A percentile compares a stretch with the other conserved stretches of the same genome.
Conservation (phyloP, 2,888 invertebrate genomes). For the Capitulum mitella region DNA sequence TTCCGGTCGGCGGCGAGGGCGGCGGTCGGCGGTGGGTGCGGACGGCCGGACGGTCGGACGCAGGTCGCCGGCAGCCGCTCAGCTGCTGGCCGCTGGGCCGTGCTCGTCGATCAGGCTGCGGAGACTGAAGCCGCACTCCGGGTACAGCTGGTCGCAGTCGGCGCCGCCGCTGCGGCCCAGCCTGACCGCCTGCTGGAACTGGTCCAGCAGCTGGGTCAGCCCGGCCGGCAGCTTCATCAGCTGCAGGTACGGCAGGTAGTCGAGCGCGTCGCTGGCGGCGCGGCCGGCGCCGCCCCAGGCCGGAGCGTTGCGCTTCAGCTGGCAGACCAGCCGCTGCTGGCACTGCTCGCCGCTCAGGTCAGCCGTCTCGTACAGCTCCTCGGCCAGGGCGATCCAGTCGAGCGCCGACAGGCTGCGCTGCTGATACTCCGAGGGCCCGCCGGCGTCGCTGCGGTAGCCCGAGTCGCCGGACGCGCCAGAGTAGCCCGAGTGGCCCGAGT, state of each 20-base stretch:
- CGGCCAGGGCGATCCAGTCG: constrained; percentile 5
- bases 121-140: neutral
- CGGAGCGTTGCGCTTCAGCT: neutral
- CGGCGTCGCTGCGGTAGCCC: neutral
- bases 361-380: neutral
- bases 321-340: constrained; percentile 3
- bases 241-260: constrained; percentile 12
- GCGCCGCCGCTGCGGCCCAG: neutral
- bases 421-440: neutral
- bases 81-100: neutral
- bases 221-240: neutral
- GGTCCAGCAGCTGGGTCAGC: neutral
- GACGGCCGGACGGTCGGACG: too few relatives aligned
- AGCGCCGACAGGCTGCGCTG: neutral
- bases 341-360: neutral
- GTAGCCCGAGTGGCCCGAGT: neutral
- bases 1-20: too few relatives aligned
- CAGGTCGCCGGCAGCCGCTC: neutral
- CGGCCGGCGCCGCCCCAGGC: neutral
- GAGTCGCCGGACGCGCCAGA: neutral
- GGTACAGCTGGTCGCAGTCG: neutral
- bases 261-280: neutral
- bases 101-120: neutral
- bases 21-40: too few relatives aligned
- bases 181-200: neutral